phyloP scores from a whole-genome alignment of 2,113 vertebrate species.

The Mesocricetus auratus region DNA sequence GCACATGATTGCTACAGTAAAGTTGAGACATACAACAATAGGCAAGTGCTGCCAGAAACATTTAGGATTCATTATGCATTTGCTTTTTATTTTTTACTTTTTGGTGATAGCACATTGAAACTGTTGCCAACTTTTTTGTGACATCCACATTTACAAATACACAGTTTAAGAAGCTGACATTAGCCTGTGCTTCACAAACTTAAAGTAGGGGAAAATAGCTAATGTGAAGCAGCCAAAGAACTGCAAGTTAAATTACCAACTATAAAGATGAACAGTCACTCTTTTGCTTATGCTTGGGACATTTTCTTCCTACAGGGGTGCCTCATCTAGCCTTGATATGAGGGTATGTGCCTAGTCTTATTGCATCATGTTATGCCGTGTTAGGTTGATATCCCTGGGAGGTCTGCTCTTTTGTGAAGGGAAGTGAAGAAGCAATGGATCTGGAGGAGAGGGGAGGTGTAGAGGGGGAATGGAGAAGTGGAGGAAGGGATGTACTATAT shows the following conservation, averaged over 20 bases:
- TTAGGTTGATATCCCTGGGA: neutral
- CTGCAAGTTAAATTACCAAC: neutral
- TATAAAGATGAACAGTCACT: neutral
- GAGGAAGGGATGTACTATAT: neutral
- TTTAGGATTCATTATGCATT: neutral
- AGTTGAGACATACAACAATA: neutral
- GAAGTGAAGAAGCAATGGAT: neutral
- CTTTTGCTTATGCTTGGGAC: neutral
- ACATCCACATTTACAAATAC: neutral
- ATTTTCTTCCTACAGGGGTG: neutral
- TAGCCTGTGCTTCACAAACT: neutral
- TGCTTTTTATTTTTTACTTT: neutral
- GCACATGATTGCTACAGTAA: neutral
- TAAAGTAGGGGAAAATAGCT: constrained; percentile 21
- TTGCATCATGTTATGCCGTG: neutral
- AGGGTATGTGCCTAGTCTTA: neutral
- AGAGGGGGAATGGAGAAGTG: neutral
- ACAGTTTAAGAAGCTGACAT: neutral
- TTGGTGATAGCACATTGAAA: neutral
- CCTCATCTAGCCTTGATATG: neutral
- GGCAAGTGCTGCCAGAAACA: neutral
- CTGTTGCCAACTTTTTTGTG: neutral
- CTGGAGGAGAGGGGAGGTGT: neutral
- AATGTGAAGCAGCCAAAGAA: neutral
- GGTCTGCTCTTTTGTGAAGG: neutral